Percentiles rank a stretch among this genome's conserved stretches.
These are phyloP conservation scores for Sturnus vulgaris DNA, from an alignment of 2,113 vertebrate genomes.

Conservation along the genomic window DNA sequence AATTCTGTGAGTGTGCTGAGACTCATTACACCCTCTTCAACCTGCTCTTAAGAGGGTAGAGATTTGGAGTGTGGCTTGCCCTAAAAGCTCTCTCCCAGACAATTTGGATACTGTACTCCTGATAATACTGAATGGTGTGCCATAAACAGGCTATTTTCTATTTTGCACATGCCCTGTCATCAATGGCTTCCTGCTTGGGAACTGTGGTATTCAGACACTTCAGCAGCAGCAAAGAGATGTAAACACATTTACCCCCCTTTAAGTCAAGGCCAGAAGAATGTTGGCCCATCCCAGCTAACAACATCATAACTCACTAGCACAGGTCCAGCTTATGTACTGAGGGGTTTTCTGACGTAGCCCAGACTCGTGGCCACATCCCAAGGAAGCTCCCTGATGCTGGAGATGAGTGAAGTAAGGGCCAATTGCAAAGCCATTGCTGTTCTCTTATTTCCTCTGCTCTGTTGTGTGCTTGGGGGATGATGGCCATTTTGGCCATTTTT, in stretches of 20 bases:
- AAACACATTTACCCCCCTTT: background rate
- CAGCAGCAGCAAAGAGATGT: background rate
- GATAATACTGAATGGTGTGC: background rate
- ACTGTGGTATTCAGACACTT: conserved; percentile 1
- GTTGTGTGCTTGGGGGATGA: background rate
- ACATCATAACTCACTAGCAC: background rate
- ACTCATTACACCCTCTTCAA: background rate
- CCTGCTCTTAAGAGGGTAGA: background rate
- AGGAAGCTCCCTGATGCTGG: background rate
- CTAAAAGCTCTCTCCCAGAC: background rate
- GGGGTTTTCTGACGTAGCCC: background rate
- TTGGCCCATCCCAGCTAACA: background rate
- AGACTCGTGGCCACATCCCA: background rate
- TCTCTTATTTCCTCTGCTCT: background rate
- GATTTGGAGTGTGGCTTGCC: background rate
- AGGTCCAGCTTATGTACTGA: background rate
- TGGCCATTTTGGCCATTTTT: background rate
- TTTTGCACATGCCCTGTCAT: conserved; percentile 8
- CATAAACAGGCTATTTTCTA: background rate
- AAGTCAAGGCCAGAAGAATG: conserved; percentile 14
- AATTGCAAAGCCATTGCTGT: background rate
- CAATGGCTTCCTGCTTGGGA: conserved; percentile 33
- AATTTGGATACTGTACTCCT: background rate
- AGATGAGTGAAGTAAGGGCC: background rate
- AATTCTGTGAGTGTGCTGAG: background rate